Conservation (phyloP, 35 echinoderm and acorn worm species). For the Strongylocentrotus purpuratus region DNA sequence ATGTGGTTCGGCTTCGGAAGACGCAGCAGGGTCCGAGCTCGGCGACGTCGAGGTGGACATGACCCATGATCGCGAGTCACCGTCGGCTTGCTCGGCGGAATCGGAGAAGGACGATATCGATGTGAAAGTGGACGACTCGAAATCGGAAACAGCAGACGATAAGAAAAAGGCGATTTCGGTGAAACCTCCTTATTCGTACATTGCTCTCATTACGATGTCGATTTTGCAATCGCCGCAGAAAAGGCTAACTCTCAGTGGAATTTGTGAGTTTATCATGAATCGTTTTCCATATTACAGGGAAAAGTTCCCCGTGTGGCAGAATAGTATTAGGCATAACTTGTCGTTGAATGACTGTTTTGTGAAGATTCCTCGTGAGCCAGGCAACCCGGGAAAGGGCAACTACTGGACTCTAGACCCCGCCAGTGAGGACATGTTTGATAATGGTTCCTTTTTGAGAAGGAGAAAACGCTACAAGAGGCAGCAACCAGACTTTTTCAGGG, state of each 20-base stretch:
- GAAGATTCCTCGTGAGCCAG: conserved; percentile 97
- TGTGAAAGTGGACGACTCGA: conserved; percentile 37
- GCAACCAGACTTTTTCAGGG: conserved; percentile 74
- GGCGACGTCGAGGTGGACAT: conserved; percentile 45
- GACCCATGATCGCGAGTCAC: conserved; percentile 23
- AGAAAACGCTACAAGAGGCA: conserved; percentile 97
- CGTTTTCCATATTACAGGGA: conserved; percentile 98
- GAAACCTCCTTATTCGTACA: conserved; percentile 99
- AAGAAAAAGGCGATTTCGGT: conserved; percentile 83
- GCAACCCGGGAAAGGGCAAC: conserved; percentile 96
- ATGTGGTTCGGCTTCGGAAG: conserved; percentile 1
- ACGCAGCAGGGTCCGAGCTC: conserved; percentile 32
- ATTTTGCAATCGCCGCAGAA: conserved; percentile 98
- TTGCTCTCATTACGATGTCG: conserved; percentile 97
- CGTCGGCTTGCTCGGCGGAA: conserved; percentile 40
- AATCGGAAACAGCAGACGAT: conserved; percentile 47
- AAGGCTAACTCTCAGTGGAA: conserved; percentile 94
- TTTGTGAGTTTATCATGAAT: conserved; percentile 99
- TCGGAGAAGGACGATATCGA: conserved; percentile 48
- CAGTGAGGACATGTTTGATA: conserved; percentile 99
- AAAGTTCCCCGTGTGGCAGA: conserved; percentile 99
- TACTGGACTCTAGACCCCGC: conserved; percentile 99
- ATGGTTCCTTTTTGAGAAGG: conserved; percentile 95
- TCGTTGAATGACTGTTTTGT: conserved; percentile 99
- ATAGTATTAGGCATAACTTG: conserved; percentile 96